Conservation (phyloP, 2,888 invertebrate species). For the Iphiclides podalirius region DNA sequence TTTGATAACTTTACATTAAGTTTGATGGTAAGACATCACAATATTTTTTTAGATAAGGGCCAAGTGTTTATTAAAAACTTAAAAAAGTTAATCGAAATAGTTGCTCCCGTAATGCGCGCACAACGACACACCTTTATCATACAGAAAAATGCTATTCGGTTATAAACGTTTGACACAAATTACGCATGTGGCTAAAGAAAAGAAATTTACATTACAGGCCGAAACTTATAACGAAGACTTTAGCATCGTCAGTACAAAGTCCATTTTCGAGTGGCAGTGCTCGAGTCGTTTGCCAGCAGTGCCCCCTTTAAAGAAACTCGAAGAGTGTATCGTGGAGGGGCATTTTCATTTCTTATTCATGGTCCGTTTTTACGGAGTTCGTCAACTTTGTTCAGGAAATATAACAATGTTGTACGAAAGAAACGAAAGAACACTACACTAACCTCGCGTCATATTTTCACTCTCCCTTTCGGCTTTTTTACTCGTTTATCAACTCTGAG, state of each 20-base stretch:
- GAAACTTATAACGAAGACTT: not conserved
- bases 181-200: not conserved
- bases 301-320: not conserved
- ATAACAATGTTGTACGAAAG: conserved; percentile 13
- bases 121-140: too few relatives aligned
- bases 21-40: too few relatives aligned
- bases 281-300: conserved; percentile 1
- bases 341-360: conserved; percentile 17
- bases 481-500: not conserved
- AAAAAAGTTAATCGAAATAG: too few relatives aligned
- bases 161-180: not conserved
- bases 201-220: not conserved
- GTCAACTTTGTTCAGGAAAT: conserved; percentile 16
- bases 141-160: too few relatives aligned
- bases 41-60: too few relatives aligned
- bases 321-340: conserved; percentile 9
- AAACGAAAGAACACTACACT: not conserved
- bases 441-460: not conserved
- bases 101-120: too few relatives aligned
- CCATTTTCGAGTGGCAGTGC: not conserved
- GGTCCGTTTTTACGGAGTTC: conserved; percentile 12
- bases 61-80: too few relatives aligned
- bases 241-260: not conserved
- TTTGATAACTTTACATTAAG: too few relatives aligned
- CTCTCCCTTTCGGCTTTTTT: not conserved